These are phyloP conservation scores for Chinchilla lanigera DNA, from an alignment of 2,113 vertebrate genomes.

Conservation along the genomic window DNA sequence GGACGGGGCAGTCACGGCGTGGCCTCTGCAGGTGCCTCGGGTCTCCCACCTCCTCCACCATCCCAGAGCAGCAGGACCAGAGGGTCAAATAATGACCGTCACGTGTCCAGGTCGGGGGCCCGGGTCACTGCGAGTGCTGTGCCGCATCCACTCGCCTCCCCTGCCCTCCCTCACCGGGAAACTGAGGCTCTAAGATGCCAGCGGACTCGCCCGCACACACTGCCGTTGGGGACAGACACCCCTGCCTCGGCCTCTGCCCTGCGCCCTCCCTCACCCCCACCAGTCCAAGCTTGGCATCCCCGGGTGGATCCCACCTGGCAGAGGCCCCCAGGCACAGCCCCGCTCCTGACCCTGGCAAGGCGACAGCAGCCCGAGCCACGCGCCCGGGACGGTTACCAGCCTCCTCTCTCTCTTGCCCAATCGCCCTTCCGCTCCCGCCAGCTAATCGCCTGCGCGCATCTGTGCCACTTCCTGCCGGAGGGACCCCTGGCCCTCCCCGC, in stretches of 20 bases:
- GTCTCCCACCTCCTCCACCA: neutral
- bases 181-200: neutral
- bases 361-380: neutral
- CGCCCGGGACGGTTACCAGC: slow-evolving; percentile 61
- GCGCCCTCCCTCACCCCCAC: neutral
- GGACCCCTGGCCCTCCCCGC: neutral
- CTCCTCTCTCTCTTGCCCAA: slow-evolving; percentile 65
- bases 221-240: neutral
- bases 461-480: slow-evolving; percentile 63
- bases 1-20: fast-evolving
- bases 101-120: neutral
- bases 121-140: neutral
- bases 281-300: neutral
- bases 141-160: no score
- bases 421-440: slow-evolving; percentile 55
- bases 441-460: slow-evolving; percentile 61
- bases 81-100: neutral
- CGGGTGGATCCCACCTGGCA: slow-evolving; percentile 47
- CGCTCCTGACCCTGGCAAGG: neutral
- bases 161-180: neutral
- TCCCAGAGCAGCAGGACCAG: neutral
- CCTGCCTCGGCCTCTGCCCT: neutral
- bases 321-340: neutral
- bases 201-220: neutral
- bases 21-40: fast-evolving